phyloP scores from a whole-genome alignment of 2,113 vertebrate species.

The Nansenia antarctica region DNA sequence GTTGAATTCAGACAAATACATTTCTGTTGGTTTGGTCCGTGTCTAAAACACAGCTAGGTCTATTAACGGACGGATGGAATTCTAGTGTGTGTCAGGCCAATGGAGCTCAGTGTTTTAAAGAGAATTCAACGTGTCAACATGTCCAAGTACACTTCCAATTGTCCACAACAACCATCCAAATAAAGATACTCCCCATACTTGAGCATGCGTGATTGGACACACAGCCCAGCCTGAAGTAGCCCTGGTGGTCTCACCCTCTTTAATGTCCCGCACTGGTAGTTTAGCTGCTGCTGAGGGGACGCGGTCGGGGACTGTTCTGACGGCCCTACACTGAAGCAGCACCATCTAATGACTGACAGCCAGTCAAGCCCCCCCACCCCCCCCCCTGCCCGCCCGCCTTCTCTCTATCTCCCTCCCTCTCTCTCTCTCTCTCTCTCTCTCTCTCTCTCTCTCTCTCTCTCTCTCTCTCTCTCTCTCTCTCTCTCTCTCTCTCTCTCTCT shows the following conservation, averaged over 20 bases:
- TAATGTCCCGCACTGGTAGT: background rate
- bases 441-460: no score
- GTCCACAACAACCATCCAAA: no score
- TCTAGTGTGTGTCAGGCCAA: background rate
- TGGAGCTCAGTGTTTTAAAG: background rate
- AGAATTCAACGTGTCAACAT: no score
- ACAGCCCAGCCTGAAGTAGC: no score
- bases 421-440: no score
- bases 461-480: no score
- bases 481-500: no score
- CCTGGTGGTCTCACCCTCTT: no score
- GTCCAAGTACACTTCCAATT: background rate
- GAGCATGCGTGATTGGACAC: no score
- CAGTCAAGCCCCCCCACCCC: constrained; percentile 30
- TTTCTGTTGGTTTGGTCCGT: background rate
- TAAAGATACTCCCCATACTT: no score
- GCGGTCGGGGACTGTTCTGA: constrained; percentile 38
- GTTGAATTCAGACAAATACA: background rate
- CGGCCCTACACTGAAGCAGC: constrained; percentile 37
- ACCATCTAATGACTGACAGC: constrained; percentile 55
- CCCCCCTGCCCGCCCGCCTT: no score
- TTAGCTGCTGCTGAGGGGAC: background rate
- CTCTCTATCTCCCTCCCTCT: no score
- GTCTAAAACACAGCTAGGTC: background rate
- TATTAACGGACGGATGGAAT: background rate